Evolutionary conservation across 2,797 vertebrate genomes (phyloP), one percentile per base, ranked within the genome.

Genomic region (Anas bernieri): DNA sequence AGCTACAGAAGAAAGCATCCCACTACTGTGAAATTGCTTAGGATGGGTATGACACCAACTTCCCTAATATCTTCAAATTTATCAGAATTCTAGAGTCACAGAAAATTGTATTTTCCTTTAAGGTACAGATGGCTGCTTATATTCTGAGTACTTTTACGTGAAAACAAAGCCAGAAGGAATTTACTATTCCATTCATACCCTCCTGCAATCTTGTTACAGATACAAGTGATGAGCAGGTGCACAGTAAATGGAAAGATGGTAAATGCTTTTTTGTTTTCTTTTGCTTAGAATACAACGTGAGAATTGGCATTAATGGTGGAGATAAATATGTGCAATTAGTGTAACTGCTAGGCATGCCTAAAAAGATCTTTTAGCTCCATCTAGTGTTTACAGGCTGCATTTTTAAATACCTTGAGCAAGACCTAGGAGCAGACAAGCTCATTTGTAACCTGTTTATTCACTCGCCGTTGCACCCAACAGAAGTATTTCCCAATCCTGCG

Each of bases 111-210:
- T 95, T 91, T 90, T 87, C 63, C 73, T 92, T 68, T 69, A 89
- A 93, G 84, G 54, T 97, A 70, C 96, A 97, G 95, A 96, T 97
- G 95, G 81, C 68, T 92, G 86, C 87, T 95, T 91, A 69, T 33
- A 86, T 93, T 93, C 61, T 75, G 50, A 88, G 77, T 75, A 78
- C 23, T 92, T 92, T 95, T 90, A 74, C 43, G 11, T 86, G 67
- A 92, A 96, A 95, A 94, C 93, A 95, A 95, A 94, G 22, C 63
- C 96, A 96, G 95, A 97, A 85, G 79, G 86, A 96, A 95, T 91
- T 87, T 91, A 73, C 80, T 94, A 26, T 88, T 97, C 94, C 78
- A 78, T 94, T 93, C 66, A 86, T 88, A 45, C 68, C 74, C 85
- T 94, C 46, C 83, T 25, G 1, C 50, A 80, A 54, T 90, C 84